Evolutionary conservation across 2,888 invertebrate genomes (phyloP).

Genomic region (Acronicta psi): DNA sequence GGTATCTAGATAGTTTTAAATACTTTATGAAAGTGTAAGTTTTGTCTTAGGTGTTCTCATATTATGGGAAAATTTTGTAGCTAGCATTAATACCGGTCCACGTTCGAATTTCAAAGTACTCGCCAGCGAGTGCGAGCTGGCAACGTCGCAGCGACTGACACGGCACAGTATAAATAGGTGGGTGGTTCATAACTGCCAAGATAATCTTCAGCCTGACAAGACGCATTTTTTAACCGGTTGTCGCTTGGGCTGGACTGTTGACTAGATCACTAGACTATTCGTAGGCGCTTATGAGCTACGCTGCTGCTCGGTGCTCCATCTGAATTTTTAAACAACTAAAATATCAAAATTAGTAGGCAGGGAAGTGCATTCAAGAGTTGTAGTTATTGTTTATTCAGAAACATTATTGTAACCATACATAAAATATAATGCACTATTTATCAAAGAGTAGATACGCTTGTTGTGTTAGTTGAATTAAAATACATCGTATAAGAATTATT

Average conservation of each 20-base stretch:
- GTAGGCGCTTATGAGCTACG: too few species aligned
- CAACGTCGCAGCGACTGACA: slow-evolving; percentile 63
- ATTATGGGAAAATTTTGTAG: slow-evolving; percentile 27
- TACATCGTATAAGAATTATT: too few species aligned
- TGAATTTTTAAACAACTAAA: not conserved
- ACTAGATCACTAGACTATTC: slow-evolving; percentile 3
- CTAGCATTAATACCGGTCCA: slow-evolving; percentile 49
- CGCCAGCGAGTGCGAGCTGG: slow-evolving; percentile 57
- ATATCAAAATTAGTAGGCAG: too few species aligned
- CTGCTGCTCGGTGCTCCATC: too few species aligned
- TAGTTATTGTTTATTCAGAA: too few species aligned
- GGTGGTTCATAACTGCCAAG: slow-evolving; percentile 60
- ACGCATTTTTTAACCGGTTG: slow-evolving; percentile 51
- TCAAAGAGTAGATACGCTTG: too few species aligned
- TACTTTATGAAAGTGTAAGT: too few species aligned
- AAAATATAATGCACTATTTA: too few species aligned
- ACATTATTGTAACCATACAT: too few species aligned
- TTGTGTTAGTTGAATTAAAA: too few species aligned
- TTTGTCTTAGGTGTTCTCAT: slow-evolving; percentile 21
- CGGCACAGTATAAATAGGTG: slow-evolving; percentile 63
- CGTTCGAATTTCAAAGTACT: slow-evolving; percentile 59
- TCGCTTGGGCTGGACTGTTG: slow-evolving; percentile 14
- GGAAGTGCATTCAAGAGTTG: too few species aligned
- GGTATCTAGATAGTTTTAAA: too few species aligned
- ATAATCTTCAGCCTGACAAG: slow-evolving; percentile 63